phyloP scores from a whole-genome alignment of 2,888 invertebrate species.

The Megalurothrips usitatus region DNA sequence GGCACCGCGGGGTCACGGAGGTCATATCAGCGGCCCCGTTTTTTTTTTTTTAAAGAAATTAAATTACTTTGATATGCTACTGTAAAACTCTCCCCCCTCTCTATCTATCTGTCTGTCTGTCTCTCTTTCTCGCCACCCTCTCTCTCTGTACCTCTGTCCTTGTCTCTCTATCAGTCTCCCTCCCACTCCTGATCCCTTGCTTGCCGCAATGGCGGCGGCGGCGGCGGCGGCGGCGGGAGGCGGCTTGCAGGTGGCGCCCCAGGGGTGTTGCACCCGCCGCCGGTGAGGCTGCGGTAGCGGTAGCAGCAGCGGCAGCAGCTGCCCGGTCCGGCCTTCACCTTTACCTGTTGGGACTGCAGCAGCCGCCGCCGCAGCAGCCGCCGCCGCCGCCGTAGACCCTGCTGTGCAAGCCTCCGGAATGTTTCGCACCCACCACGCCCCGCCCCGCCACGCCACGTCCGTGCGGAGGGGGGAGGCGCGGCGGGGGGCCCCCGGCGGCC shows the following conservation, averaged over 20 bases:
- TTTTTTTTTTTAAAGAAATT: too few species aligned
- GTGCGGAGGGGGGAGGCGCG: not conserved
- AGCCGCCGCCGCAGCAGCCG: not conserved
- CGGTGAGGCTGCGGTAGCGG: not conserved
- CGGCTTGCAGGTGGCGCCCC: not conserved
- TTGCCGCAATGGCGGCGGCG: not conserved
- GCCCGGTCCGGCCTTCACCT: slow-evolving; percentile 5
- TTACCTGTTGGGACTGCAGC: slow-evolving; percentile 7
- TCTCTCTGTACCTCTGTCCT: too few species aligned
- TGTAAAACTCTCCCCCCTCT: too few species aligned
- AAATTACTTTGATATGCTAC: too few species aligned
- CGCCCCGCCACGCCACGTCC: not conserved
- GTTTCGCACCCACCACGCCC: not conserved
- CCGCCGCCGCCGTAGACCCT: not conserved
- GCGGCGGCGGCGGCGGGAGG: not conserved
- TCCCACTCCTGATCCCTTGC: not conserved
- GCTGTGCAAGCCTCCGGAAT: not conserved
- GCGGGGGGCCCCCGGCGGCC: not conserved
- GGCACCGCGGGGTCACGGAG: too few species aligned
- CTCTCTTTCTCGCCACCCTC: slow-evolving; percentile 28
- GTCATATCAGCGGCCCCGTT: too few species aligned
- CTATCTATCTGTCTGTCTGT: slow-evolving; percentile 28
- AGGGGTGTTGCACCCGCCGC: slow-evolving; percentile 14
- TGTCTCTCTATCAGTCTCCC: too few species aligned
- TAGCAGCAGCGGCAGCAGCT: not conserved